These are phyloP conservation scores for Amphiprion percula DNA, from an alignment of 2,113 vertebrate genomes.

Conservation along the genomic window DNA sequence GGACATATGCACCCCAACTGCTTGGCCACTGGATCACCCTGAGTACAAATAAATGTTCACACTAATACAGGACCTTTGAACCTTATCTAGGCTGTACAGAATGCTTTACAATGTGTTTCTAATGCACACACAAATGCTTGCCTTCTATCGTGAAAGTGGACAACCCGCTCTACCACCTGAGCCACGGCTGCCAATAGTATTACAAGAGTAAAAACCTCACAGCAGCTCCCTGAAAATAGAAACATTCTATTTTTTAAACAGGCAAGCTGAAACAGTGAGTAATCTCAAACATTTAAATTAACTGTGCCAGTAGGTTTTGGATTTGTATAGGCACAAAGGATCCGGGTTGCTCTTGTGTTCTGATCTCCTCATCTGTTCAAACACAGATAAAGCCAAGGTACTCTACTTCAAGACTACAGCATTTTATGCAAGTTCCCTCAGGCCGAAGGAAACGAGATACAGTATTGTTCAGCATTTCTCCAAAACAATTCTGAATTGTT, in stretches of 20 bases:
- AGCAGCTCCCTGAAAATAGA: slow-evolving; percentile 46
- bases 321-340: slow-evolving; percentile 11
- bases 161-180: too few relatives aligned
- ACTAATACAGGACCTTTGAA: too few relatives aligned
- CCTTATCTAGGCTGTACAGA: too few relatives aligned
- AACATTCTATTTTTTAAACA: slow-evolving; percentile 23
- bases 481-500: not conserved
- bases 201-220: slow-evolving; percentile 37
- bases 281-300: slow-evolving; percentile 35
- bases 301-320: slow-evolving; percentile 25
- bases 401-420: not conserved
- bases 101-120: too few relatives aligned
- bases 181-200: not conserved
- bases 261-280: slow-evolving; percentile 26
- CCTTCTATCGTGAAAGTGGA: too few relatives aligned
- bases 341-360: slow-evolving; percentile 1
- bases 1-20: too few relatives aligned
- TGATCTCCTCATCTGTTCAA: not conserved
- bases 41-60: too few relatives aligned
- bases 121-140: too few relatives aligned
- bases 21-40: too few relatives aligned
- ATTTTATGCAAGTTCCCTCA: not conserved
- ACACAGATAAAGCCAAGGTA: not conserved
- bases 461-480: not conserved
- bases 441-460: too few relatives aligned